These are phyloP conservation scores for Cephus spinipes DNA, from an alignment of 2,888 invertebrate genomes.

Conservation along the genomic window DNA sequence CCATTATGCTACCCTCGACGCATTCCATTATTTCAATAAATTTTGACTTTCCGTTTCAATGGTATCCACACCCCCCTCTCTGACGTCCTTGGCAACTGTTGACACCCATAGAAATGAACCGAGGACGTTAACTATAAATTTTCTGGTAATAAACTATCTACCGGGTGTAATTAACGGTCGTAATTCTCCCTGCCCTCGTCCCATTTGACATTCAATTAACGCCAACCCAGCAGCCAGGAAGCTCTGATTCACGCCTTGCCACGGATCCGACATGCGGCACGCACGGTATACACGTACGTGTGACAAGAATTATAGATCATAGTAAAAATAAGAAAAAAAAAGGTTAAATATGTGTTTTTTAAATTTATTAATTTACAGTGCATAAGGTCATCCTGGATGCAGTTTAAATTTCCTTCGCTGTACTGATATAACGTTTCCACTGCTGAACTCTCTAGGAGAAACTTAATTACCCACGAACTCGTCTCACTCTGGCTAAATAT, in stretches of 20 bases:
- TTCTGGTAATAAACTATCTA: slow-evolving; percentile 25
- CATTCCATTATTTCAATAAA: background rate
- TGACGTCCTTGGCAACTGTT: background rate
- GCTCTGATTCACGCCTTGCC: background rate
- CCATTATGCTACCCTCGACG: background rate
- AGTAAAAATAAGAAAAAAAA: background rate
- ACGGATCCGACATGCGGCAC: background rate
- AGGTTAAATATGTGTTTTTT: background rate
- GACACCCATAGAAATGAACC: background rate
- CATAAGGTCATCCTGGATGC: background rate
- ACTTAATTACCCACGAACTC: background rate
- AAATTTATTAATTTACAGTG: background rate
- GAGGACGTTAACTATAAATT: slow-evolving; percentile 33
- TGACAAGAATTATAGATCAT: background rate
- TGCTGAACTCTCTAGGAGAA: background rate
- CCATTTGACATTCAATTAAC: slow-evolving; percentile 47
- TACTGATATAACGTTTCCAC: background rate
- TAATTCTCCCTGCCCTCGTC: slow-evolving; percentile 35
- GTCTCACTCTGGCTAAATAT: background rate
- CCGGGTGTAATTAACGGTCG: slow-evolving; percentile 34
- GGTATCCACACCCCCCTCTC: background rate
- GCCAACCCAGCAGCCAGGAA: slow-evolving; percentile 14
- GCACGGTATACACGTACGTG: background rate
- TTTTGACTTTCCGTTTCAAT: background rate
- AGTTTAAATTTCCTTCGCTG: background rate